Conservation (phyloP, 2,797 vertebrate species). For the Molossus molossus region DNA sequence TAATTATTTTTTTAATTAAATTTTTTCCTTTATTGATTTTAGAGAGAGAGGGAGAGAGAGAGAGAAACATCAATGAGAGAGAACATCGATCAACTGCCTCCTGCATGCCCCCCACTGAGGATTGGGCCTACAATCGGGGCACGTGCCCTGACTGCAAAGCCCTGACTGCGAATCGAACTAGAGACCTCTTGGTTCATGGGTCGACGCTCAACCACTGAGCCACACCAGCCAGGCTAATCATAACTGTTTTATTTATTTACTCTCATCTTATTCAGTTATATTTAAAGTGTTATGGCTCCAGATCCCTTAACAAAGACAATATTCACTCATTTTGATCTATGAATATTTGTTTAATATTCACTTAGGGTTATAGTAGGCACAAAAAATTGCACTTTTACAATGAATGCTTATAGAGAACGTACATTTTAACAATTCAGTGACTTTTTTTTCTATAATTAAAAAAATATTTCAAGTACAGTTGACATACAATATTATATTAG, state of each 20-base stretch:
- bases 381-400: neutral
- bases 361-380: neutral
- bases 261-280: neutral
- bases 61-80: too few relatives aligned
- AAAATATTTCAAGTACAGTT: neutral
- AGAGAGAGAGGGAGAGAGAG: too few relatives aligned
- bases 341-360: neutral
- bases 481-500: neutral
- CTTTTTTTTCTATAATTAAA: neutral
- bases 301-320: neutral
- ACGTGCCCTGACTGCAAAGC: too few relatives aligned
- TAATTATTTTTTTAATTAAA: neutral
- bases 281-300: neutral
- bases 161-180: too few relatives aligned
- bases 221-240: neutral
- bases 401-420: neutral
- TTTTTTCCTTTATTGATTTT: too few relatives aligned
- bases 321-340: neutral
- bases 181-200: too few relatives aligned
- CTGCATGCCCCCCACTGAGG: too few relatives aligned
- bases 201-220: too few relatives aligned
- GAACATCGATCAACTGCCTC: too few relatives aligned
- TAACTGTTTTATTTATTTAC: neutral
- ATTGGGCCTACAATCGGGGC: too few relatives aligned
- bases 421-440: neutral